Conservation (phyloP, 2,797 vertebrate genomes). For the Podarcis lilfordi region DNA sequence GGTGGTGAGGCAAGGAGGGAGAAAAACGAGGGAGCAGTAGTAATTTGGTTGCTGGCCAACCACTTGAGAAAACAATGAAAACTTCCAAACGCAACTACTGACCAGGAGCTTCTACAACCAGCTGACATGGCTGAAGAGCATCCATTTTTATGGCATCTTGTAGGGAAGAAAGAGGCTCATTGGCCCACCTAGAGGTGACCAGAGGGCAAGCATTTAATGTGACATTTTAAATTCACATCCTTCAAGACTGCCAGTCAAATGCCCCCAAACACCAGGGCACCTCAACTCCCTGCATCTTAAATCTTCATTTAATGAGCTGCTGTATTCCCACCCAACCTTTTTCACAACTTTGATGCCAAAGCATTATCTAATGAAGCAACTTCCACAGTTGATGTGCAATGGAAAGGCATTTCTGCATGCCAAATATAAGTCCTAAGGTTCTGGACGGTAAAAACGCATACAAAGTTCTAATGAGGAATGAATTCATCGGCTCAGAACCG, state of each 20-base stretch:
- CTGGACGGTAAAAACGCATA: too few species aligned
- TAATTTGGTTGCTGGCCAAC: too few species aligned
- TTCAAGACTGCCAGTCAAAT: not conserved
- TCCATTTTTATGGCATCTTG: not conserved
- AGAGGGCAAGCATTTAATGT: not conserved
- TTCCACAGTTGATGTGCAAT: not conserved
- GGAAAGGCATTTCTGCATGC: not conserved
- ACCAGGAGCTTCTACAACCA: not conserved
- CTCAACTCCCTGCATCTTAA: not conserved
- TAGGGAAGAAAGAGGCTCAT: not conserved
- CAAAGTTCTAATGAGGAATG: not conserved
- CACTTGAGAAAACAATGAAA: not conserved
- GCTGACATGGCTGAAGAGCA: not conserved
- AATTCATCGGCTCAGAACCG: not conserved
- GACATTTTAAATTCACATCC: not conserved
- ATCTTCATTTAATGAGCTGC: not conserved
- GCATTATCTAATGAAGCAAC: slow-evolving; percentile 30
- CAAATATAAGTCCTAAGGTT: not conserved
- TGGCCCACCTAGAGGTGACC: not conserved
- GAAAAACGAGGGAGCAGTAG: not conserved
- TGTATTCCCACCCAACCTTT: slow-evolving; percentile 27
- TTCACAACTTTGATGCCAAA: slow-evolving; percentile 34
- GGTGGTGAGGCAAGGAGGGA: too few species aligned
- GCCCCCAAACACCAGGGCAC: not conserved
- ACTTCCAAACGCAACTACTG: not conserved